These are phyloP conservation scores for Picathartes gymnocephalus DNA, from an alignment of 2,113 vertebrate genomes.

Conservation along the genomic window DNA sequence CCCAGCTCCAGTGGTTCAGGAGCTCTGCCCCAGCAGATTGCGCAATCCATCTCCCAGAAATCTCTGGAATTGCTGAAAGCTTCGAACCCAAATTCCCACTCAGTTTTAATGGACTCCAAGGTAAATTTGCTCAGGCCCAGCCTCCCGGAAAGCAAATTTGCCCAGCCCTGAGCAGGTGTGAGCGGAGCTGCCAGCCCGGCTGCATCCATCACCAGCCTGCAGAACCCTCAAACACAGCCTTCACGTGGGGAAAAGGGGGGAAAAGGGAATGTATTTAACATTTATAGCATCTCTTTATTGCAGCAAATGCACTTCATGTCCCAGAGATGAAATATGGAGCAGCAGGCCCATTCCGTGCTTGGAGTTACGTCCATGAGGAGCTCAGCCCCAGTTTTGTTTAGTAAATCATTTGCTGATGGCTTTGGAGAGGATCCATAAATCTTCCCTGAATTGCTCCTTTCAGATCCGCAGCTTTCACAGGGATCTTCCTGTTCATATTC, in stretches of 20 bases:
- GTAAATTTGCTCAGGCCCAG: neutral
- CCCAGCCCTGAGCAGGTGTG: neutral
- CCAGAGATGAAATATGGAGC: neutral
- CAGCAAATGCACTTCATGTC: conserved; percentile 17
- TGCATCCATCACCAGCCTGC: neutral
- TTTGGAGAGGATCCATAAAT: neutral
- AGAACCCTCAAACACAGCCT: neutral
- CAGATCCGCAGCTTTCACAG: neutral
- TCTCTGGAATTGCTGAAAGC: neutral
- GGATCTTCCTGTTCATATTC: neutral
- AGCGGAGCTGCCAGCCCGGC: neutral
- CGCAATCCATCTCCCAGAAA: neutral
- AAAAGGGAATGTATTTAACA: neutral
- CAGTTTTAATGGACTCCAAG: neutral
- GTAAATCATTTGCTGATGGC: conserved; percentile 21
- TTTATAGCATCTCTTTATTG: conserved; percentile 26
- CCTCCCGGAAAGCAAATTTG: conserved; percentile 26
- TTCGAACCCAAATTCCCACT: neutral
- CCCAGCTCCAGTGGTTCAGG: neutral
- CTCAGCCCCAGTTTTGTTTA: neutral
- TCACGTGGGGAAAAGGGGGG: neutral
- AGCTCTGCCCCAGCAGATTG: neutral
- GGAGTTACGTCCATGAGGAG: neutral
- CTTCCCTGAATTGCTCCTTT: neutral
- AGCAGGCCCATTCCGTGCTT: neutral